Percentiles rank a stretch among this genome's conserved stretches.
These are phyloP conservation scores for Cecidostiba fungosa DNA, from an alignment of 2,888 invertebrate species.

Conservation along the genomic window DNA sequence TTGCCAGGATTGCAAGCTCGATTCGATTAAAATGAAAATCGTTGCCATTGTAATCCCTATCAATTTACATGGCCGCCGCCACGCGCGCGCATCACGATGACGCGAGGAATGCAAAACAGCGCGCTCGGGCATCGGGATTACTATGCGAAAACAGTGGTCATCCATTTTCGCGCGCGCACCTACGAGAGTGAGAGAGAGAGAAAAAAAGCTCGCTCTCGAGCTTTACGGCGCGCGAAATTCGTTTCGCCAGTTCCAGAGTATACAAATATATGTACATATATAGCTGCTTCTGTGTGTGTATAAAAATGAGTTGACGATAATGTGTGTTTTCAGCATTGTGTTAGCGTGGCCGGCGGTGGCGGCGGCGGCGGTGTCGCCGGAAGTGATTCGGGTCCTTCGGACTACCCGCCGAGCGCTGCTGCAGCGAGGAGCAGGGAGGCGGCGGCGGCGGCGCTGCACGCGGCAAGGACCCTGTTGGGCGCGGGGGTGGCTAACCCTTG, in stretches of 20 bases:
- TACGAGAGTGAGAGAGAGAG: not conserved
- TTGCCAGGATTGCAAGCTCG: constrained; percentile 13
- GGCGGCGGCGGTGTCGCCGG: constrained; percentile 78
- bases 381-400: constrained; percentile 80
- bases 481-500: constrained; percentile 85
- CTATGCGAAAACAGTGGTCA: constrained; percentile 56
- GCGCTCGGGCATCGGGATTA: constrained; percentile 50
- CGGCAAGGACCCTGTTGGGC: constrained; percentile 82
- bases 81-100: constrained; percentile 45
- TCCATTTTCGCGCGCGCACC: constrained; percentile 30
- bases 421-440: constrained; percentile 80
- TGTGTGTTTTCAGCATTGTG: constrained; percentile 76
- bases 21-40: constrained; percentile 64
- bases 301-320: not conserved
- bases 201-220: not conserved
- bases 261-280: not conserved
- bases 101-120: constrained; percentile 58
- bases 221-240: constrained; percentile 4
- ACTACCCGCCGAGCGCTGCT: constrained; percentile 78
- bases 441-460: constrained; percentile 82
- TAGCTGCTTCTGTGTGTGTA: no score
- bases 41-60: constrained; percentile 62
- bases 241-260: not conserved
- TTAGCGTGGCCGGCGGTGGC: constrained; percentile 79
- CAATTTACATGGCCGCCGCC: constrained; percentile 58